These are phyloP conservation scores for Columba guinea DNA, from an alignment of 2,797 vertebrate genomes.

Conservation along the genomic window DNA sequence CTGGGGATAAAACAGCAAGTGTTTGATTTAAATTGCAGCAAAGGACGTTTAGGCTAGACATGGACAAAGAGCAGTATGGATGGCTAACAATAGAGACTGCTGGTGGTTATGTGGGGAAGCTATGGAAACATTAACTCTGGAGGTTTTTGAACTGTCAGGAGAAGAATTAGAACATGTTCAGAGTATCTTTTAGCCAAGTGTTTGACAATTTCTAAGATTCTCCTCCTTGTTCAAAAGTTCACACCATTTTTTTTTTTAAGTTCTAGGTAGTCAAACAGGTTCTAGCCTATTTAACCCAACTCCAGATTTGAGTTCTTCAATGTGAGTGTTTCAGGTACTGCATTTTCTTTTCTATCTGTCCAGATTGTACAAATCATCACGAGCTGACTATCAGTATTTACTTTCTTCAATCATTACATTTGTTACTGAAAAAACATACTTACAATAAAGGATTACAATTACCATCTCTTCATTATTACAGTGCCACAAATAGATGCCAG, in stretches of 20 bases:
- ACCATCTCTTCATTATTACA: background rate
- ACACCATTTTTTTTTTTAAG: background rate
- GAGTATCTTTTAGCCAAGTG: background rate
- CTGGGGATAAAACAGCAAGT: background rate
- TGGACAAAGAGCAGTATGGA: background rate
- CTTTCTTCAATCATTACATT: conserved; percentile 40
- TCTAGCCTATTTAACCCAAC: background rate
- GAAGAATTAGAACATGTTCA: background rate
- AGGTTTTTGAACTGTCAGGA: background rate
- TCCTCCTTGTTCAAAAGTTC: background rate
- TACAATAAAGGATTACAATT: conserved; percentile 15
- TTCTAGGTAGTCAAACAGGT: background rate
- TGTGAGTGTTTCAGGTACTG: background rate
- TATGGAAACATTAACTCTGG: background rate
- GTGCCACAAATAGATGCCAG: conserved; percentile 10
- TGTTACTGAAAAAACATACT: conserved; percentile 18
- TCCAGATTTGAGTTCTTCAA: background rate
- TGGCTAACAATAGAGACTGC: background rate
- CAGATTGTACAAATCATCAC: background rate
- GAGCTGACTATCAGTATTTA: conserved; percentile 48
- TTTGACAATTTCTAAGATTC: background rate
- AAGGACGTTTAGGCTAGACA: background rate
- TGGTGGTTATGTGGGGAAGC: background rate
- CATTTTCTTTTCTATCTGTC: conserved; percentile 50
- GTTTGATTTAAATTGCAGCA: background rate